Percentiles rank a stretch among this genome's conserved stretches.
Conservation (phyloP, 2,113 vertebrate genomes). For the Oceanites oceanicus region DNA sequence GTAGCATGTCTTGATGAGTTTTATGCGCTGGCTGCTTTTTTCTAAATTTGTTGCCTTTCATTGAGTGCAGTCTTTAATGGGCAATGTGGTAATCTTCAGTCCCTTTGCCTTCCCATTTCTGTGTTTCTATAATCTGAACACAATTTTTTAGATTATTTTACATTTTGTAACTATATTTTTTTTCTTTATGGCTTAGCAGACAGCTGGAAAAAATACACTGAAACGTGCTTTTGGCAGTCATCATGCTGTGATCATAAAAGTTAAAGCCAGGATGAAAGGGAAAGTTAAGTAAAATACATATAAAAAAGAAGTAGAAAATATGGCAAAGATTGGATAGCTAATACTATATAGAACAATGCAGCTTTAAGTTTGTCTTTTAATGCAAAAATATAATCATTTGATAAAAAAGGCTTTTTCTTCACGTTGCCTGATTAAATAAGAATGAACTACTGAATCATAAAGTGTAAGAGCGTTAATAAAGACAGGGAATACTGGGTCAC, state of each 20-base stretch:
- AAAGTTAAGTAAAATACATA: background rate
- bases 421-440: background rate
- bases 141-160: background rate
- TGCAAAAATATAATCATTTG: background rate
- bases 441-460: background rate
- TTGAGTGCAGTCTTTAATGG: background rate
- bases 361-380: background rate
- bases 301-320: background rate
- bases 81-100: background rate
- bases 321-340: background rate
- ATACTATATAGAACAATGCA: background rate
- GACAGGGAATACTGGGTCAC: background rate
- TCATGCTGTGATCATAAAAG: background rate
- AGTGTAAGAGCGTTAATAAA: background rate
- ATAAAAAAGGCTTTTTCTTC: background rate
- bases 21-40: background rate
- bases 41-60: background rate
- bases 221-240: background rate
- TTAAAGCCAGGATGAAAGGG: background rate
- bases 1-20: background rate
- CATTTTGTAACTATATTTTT: background rate
- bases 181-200: background rate
- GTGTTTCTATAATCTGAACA: background rate
- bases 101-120: background rate
- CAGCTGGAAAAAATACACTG: background rate